Evolutionary conservation across 2,113 vertebrate genomes (phyloP), one percentile per base, ranked within the genome.

Genomic region (Syngnathoides biaculeatus): DNA sequence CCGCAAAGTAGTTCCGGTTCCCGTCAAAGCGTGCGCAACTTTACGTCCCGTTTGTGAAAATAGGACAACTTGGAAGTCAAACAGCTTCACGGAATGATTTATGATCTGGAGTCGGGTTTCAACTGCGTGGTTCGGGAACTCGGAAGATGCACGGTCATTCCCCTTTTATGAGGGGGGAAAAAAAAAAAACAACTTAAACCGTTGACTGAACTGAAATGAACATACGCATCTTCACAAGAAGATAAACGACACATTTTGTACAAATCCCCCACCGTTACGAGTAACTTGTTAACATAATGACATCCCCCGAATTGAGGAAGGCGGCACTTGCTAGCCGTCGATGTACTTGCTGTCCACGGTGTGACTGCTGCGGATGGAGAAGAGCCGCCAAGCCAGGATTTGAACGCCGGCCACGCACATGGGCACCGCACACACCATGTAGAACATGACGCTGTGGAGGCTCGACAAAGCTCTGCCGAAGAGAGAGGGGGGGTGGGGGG

Each of bases 301-400:
- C n/a, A n/a, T n/a, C 22, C 48, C 4, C 20, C 48, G 9, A 9
- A 22, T n/a, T 8, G 48, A 50, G 48, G 48, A n/a, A 4, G 8
- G 40, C 45, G 5, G 26, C 2, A 17, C 19, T 30, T 57, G 17
- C 84, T 50, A 92, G 56, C 77, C 38, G 57, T 92, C 90, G 8
- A 77, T 65, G 67, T 89, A 85, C 53, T 90, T 92, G 2, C 60
- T 0, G 35, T 89, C 83, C 1, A 86, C 65, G 0, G 83, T 73
- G 67, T 97, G 95, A 75, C 93, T 97, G 67, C 72, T 91, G 71
- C 92, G 92, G 76, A 94, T 93, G 8, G 94, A 95, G 81, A 95
- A 96, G 0, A 85, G 92, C 50, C 79, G 94, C 95, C 95, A 97
- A 0, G 83, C 88, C 75, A 96, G 68, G 62, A 94, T 91, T 81